Percentiles rank a stretch among this genome's conserved stretches.
phyloP scores from a whole-genome alignment of 2,113 vertebrate species.

The Cairina moschata region DNA sequence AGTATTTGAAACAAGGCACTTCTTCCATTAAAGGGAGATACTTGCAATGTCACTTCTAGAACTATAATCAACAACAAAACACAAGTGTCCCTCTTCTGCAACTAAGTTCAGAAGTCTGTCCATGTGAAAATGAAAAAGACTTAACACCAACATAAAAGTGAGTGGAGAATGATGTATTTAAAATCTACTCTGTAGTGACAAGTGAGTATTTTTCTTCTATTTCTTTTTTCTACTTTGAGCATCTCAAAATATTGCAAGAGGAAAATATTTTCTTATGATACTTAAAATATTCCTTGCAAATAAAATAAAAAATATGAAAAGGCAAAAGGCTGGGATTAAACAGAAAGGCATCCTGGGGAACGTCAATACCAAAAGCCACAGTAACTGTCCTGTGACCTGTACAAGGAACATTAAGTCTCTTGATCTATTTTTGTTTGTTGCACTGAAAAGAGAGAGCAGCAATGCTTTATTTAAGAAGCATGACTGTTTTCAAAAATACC shows the following conservation, averaged over 20 bases:
- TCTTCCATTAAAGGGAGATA: background rate
- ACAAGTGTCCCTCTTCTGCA: background rate
- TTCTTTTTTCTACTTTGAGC: background rate
- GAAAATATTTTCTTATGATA: background rate
- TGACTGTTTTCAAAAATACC: slow-evolving; percentile 23
- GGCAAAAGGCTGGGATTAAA: background rate
- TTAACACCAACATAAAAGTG: background rate
- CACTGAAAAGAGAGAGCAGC: background rate
- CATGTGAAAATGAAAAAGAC: background rate
- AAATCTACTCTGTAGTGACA: background rate
- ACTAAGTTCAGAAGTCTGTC: background rate
- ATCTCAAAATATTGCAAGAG: background rate
- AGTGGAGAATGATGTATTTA: background rate
- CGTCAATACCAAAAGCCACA: background rate
- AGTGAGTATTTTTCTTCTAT: background rate
- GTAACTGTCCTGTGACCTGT: background rate
- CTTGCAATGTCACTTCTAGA: background rate
- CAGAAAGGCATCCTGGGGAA: background rate
- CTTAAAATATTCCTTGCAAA: background rate
- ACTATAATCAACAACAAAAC: background rate
- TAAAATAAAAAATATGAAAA: background rate
- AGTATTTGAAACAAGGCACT: background rate
- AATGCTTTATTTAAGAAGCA: slow-evolving; percentile 23
- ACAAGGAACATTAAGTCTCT: background rate
- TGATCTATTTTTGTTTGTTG: slow-evolving; percentile 19